Evolutionary conservation across 2,113 vertebrate genomes (phyloP).

Genomic region (Syngnathus floridae): DNA sequence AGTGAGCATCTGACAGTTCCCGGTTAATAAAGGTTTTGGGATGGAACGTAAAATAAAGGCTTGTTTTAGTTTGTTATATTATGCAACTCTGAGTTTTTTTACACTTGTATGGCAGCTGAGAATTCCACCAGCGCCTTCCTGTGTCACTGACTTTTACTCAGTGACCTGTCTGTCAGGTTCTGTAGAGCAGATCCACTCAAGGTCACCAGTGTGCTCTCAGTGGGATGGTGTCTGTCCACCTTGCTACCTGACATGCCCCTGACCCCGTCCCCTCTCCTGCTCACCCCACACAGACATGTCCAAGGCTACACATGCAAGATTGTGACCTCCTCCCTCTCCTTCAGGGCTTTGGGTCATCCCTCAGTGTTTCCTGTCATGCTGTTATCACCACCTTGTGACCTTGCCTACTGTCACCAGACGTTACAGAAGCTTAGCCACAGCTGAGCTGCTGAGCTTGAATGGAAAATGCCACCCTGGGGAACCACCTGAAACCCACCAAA

Average conservation of each 20-base stretch:
- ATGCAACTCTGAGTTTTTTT: no score
- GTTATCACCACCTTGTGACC: constrained; percentile 38
- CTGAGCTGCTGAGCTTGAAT: constrained; percentile 26
- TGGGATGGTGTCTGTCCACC: constrained; percentile 23
- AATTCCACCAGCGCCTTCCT: neutral
- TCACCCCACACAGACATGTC: neutral
- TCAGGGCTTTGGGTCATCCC: constrained; percentile 14
- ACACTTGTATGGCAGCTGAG: no score
- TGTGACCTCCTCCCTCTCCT: constrained; percentile 21
- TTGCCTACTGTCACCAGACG: constrained; percentile 36
- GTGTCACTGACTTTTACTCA: constrained; percentile 41
- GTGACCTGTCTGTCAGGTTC: constrained; percentile 46
- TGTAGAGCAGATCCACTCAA: constrained; percentile 39
- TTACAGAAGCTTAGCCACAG: constrained; percentile 31
- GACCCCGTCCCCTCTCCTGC: neutral
- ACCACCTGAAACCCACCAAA: constrained; percentile 1
- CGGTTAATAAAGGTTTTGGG: no score
- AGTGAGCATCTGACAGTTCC: no score
- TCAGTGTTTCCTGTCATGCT: constrained; percentile 31
- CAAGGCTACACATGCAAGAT: constrained; percentile 6
- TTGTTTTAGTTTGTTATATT: neutral
- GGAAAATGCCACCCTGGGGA: constrained; percentile 20
- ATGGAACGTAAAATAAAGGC: no score
- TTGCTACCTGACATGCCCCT: constrained; percentile 22
- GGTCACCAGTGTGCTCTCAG: constrained; percentile 35